Conservation (phyloP, 2,797 vertebrate species). For the Morelia viridis region DNA sequence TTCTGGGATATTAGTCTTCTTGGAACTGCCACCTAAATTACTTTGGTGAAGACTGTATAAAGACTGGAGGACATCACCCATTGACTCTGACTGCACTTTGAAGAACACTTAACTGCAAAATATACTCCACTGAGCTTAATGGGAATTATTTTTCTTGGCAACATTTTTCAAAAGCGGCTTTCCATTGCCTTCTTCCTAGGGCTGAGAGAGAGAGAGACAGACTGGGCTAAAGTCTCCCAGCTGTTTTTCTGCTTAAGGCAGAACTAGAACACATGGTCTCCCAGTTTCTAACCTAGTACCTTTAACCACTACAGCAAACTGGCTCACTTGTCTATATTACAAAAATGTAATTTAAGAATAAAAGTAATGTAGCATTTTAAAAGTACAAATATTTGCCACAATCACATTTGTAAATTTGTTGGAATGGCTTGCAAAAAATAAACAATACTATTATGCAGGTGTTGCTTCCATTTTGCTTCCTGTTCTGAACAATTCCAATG, state of each 20-base stretch:
- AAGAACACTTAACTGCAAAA: not conserved
- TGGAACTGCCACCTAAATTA: not conserved
- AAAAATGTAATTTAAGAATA: constrained; percentile 53
- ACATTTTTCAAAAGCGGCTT: no score
- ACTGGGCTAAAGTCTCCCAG: no score
- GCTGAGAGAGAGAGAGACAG: not conserved
- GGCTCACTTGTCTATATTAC: constrained; percentile 17
- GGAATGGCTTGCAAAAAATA: constrained; percentile 53
- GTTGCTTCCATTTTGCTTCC: constrained; percentile 55
- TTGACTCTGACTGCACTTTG: not conserved
- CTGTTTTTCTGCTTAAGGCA: no score
- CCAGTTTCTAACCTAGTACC: not conserved
- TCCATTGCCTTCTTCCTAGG: no score
- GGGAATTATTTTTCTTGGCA: no score
- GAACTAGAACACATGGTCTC: no score
- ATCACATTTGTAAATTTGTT: constrained; percentile 45
- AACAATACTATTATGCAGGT: constrained; percentile 36
- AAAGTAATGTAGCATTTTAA: constrained; percentile 62
- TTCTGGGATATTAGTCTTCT: not conserved
- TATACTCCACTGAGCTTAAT: not conserved
- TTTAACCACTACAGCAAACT: not conserved
- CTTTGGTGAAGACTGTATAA: not conserved
- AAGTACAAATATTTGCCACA: constrained; percentile 56
- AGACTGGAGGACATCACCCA: not conserved
- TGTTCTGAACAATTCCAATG: constrained; percentile 45